phyloP scores from a whole-genome alignment of 2,113 vertebrate genomes.

The Felis chaus region DNA sequence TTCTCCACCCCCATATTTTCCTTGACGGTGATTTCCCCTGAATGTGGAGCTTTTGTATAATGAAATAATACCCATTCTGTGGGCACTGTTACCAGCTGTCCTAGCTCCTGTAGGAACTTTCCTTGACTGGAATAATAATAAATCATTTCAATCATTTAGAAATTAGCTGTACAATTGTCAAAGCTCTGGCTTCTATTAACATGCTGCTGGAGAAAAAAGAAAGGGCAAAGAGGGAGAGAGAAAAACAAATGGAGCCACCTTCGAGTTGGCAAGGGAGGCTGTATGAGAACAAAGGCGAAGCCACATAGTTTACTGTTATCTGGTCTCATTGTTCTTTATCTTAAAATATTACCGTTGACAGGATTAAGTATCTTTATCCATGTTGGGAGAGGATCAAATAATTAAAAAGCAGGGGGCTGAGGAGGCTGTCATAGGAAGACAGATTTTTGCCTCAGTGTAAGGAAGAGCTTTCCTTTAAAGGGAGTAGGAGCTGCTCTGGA shows the following conservation, averaged over 20 bases:
- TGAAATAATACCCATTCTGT: constrained; percentile 31
- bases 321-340: constrained; percentile 25
- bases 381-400: background rate
- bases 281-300: constrained; percentile 40
- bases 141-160: constrained; percentile 57
- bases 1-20: constrained; percentile 17
- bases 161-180: constrained; percentile 55
- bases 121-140: constrained; percentile 55
- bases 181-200: constrained; percentile 18
- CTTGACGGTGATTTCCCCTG: background rate
- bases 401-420: background rate
- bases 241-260: background rate
- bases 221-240: constrained; percentile 28
- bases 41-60: constrained; percentile 28
- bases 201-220: constrained; percentile 16
- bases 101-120: background rate
- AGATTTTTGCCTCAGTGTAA: background rate
- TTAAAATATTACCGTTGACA: constrained; percentile 51
- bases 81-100: background rate
- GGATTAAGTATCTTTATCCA: background rate
- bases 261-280: background rate
- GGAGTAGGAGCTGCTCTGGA: background rate
- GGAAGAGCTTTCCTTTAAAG: background rate
- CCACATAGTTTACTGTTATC: background rate
- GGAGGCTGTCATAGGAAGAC: background rate